Evolutionary conservation across 1,140 invertebrate species (phyloP), one percentile per base, ranked within the genome.

Genomic region (Drosophila subpulchrella): DNA sequence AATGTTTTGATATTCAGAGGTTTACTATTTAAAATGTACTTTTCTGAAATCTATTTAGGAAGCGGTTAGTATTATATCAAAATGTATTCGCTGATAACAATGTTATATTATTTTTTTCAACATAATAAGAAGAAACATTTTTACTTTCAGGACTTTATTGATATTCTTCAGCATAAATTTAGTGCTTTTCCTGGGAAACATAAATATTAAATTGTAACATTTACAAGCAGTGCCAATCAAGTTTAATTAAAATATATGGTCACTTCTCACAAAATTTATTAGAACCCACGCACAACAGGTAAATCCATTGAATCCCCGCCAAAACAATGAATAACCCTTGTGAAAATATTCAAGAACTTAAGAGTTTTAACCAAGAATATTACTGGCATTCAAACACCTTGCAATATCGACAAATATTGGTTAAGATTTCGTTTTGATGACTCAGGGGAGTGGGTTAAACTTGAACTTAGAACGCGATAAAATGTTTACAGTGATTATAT

Each of bases 401-500:
- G 44, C 11, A 2, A 46, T 46, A 12, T 46, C 4, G 44, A 12
- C n/a, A 17, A 12, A 34, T 17, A 17, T 34, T 11, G 10, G 10
- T 17, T 34, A 20, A 15, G 11, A 15, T 50, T 50, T 50, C 5
- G 30, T 11, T n/a, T n/a, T 11, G 13, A 47, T 60, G 66, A 73
- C 15, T 71, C 70, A 71, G n/a, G 13, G 6, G 5, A 5, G 10
- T 34, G 17, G 27, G 24, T 15, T n/a, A 47, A 48, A 71, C 54
- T 61, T 71, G 71, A 72, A 74, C 66, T 71, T 74, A 54, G 66
- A 20, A 72, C 56, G 53, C 65, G 44, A 51, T 67, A 67, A 46
- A 51, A 51, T 17, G 27, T 47, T 47, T 41, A 55, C 20, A 75
- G 62, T 61, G 77, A 70, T 39, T 80, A 79, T 78, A 75, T 44